These are phyloP conservation scores for Cromileptes altivelis DNA, from an alignment of 2,113 vertebrate species.

Conservation along the genomic window DNA sequence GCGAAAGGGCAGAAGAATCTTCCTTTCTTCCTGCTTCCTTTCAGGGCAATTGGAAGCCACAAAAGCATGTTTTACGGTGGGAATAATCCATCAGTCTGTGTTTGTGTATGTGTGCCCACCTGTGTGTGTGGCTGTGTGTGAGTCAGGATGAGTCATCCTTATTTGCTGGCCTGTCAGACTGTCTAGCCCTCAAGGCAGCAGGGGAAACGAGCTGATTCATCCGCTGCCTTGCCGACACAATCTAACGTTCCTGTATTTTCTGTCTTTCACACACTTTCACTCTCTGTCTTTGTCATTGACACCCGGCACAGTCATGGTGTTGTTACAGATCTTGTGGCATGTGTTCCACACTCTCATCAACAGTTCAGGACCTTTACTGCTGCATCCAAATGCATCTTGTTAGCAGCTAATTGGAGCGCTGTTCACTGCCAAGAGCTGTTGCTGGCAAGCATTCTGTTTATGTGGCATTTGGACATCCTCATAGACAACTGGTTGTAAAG, in stretches of 20 bases:
- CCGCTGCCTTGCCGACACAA: constrained; percentile 20
- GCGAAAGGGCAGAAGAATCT: constrained; percentile 28
- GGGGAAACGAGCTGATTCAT: constrained; percentile 61
- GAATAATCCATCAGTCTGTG: constrained; percentile 41
- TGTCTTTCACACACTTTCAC: constrained; percentile 17
- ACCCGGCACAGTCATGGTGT: not conserved
- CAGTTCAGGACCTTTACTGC: not conserved
- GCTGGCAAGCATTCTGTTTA: not conserved
- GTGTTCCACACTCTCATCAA: not conserved
- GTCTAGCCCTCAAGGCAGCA: constrained; percentile 62
- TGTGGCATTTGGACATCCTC: not conserved
- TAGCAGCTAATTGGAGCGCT: not conserved
- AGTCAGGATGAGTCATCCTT: constrained; percentile 78
- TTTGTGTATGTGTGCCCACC: constrained; percentile 23
- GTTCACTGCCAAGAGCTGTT: not conserved
- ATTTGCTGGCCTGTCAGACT: constrained; percentile 68
- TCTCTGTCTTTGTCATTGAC: constrained; percentile 10
- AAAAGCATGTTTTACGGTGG: constrained; percentile 44
- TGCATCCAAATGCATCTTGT: not conserved
- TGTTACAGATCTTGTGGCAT: not conserved
- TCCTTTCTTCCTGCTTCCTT: no score
- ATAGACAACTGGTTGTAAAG: not conserved
- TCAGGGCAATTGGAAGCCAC: constrained; percentile 58
- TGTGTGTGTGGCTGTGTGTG: constrained; percentile 34
- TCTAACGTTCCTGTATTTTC: constrained; percentile 24